Base-by-base conservation (phyloP, 2,888 invertebrate species). In the Megamerina dolium region DNA sequence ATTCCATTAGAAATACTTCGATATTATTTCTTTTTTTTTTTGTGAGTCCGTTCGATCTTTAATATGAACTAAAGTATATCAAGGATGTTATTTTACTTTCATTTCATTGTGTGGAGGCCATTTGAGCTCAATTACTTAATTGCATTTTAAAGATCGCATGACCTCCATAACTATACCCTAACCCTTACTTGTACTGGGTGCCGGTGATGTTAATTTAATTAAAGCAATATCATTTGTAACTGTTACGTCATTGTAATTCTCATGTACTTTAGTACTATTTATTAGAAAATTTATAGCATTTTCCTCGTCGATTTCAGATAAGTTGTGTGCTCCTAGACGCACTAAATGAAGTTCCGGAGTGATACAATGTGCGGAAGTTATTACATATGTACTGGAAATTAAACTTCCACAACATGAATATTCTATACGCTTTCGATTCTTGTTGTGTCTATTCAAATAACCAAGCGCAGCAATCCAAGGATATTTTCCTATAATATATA, bases 391-490 rank as follows among this genome's bases (percentile, higher is more conserved):
- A 1, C 76, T 69, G 5, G 81, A 79, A 20, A 88, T 77, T 16
- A 88, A 67, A 3, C 85, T 81, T 9, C 87, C 87, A 2, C 83
- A 85, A 60, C 88, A 87, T 75, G 83, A 81, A 63, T 81, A 85
- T 32, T 63, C 60, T 0, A 69, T 2, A n/a, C n/a, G n/a, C n/a
- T n/a, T n/a, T 0, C 43, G 16, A 34, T 64, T 81, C 1, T 73
- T 69, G 41, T 58, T 59, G 13, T 52, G 50, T 2, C 72, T 72
- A 35, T 63, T 60, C 4, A 49, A 54, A 46, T 86, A 75, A 58
- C 82, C 86, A 50, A 87, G 80, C 8, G 86, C 85, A 2, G 85
- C 87, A 77, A 88, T 81, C 88, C 88, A 89, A 1, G 88, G 88
- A 81, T 86, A 86, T 35, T 82, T 75, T 18, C 86, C 87, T 43